phyloP scores from a whole-genome alignment of 1,140 invertebrate genomes.

The Conus ventricosus region DNA sequence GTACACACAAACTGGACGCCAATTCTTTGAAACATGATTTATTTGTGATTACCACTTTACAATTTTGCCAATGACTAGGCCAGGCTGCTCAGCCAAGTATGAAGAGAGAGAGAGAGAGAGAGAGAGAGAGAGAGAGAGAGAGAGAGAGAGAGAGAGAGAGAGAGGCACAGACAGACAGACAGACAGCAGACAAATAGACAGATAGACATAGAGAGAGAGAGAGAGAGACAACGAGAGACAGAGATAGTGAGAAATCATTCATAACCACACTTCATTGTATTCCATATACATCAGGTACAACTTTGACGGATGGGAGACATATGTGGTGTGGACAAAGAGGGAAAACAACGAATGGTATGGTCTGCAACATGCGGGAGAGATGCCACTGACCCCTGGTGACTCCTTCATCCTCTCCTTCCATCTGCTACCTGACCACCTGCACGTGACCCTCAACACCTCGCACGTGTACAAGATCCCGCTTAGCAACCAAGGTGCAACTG shows the following conservation, averaged over 20 bases:
- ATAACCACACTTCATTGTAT: neutral
- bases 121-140: no score
- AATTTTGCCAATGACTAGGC: no score
- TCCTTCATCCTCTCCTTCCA: neutral
- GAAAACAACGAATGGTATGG: neutral
- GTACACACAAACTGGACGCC: no score
- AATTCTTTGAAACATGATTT: no score
- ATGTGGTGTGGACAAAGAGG: neutral
- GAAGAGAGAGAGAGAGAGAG: no score
- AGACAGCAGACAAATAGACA: no score
- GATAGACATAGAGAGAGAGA: no score
- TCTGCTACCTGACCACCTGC: neutral
- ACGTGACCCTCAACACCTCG: neutral
- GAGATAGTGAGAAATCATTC: neutral
- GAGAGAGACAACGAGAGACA: neutral
- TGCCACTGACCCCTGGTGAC: conserved; percentile 1
- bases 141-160: neutral
- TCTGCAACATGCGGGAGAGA: neutral
- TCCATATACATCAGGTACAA: neutral
- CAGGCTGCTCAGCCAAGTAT: no score
- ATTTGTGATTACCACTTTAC: no score
- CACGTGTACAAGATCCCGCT: neutral
- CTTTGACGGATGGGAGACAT: no score
- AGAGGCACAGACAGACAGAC: neutral
- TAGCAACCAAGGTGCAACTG: neutral